These are phyloP conservation scores for Ichneumon xanthorius DNA, from an alignment of 2,888 invertebrate genomes.

Conservation along the genomic window DNA sequence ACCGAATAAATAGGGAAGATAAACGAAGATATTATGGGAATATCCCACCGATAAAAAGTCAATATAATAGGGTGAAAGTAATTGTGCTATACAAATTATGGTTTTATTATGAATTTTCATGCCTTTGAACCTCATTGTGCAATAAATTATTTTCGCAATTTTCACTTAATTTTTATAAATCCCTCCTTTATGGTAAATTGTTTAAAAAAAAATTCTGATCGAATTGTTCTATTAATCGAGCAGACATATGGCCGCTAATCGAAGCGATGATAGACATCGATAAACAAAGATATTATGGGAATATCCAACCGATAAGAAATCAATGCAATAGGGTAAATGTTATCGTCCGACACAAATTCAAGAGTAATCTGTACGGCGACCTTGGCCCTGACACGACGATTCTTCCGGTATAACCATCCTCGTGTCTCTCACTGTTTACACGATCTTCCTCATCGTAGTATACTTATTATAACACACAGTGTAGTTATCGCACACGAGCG, in stretches of 20 bases:
- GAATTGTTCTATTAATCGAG: background rate
- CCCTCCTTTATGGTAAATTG: too few species aligned
- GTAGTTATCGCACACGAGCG: conserved; percentile 3
- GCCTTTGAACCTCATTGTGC: too few species aligned
- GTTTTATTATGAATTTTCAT: too few species aligned
- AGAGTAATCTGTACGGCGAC: conserved; percentile 12
- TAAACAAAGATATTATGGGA: conserved; percentile 2
- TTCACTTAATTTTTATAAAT: too few species aligned
- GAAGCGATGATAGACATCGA: conserved; percentile 1
- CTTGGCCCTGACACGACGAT: conserved; percentile 50
- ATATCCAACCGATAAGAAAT: conserved; percentile 34
- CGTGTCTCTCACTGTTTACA: background rate
- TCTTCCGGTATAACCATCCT: conserved; percentile 22
- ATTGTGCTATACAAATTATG: too few species aligned
- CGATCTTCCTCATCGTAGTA: conserved; percentile 27
- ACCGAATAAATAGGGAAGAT: background rate
- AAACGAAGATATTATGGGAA: conserved; percentile 14
- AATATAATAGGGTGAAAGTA: conserved; percentile 24
- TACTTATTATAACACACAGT: conserved; percentile 5
- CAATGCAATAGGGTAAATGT: conserved; percentile 51
- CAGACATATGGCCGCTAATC: background rate
- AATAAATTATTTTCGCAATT: too few species aligned
- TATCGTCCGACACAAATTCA: conserved; percentile 44
- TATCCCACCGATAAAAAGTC: conserved; percentile 30
- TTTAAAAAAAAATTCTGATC: too few species aligned